Base-by-base conservation (phyloP, 2,888 invertebrate species). In the Corythucha ciliata region DNA sequence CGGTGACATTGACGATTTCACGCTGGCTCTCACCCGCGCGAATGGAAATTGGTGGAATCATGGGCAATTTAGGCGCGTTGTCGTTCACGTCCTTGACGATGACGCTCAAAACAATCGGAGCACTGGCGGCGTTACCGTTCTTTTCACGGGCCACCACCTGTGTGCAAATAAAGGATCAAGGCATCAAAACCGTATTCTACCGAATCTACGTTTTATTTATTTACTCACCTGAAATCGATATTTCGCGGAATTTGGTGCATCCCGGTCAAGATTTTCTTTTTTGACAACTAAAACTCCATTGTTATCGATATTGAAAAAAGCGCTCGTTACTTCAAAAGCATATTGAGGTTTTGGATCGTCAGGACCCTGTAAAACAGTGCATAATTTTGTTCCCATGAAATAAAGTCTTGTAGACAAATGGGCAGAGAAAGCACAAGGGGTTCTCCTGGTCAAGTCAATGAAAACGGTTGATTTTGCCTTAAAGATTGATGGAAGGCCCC, bases 141-240 rank as follows among this genome's bases (percentile, higher is more conserved):
- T 78, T 79, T 69, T 91, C 90, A 3, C 90, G 72, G 1, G 88
- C 90, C 4, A 90, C 87, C 42, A 90, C 81, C 79, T 79, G 44
- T n/a, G 40, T 29, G 25, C 7, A 48, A 25, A 33, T 33, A 48
- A 45, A 26, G 27, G 3, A 16, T 8, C 10, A n/a, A n/a, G 8
- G 8, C 29, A 10, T 29, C 29, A 29, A 8, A 29, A 29, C 29
- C 8, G 29, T 10, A n/a, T 29, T 29, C 29, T 29, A 29, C 29
- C 29, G 10, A 29, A 29, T 29, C n/a, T 29, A 10, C 29, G n/a
- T n/a, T 29, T 29, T n/a, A 29, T 29, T 29, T n/a, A 10, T 29
- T 29, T 22, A 60, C 61, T 64, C 63, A 78, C 79, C 72, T 91
- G 91, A 67, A 91, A 90, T 62, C 84, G 80, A 64, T 84, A 87